Percentiles rank a stretch among this genome's conserved stretches.
These are phyloP conservation scores for Burhinus bistriatus DNA, from an alignment of 2,113 vertebrate genomes.

Conservation along the genomic window DNA sequence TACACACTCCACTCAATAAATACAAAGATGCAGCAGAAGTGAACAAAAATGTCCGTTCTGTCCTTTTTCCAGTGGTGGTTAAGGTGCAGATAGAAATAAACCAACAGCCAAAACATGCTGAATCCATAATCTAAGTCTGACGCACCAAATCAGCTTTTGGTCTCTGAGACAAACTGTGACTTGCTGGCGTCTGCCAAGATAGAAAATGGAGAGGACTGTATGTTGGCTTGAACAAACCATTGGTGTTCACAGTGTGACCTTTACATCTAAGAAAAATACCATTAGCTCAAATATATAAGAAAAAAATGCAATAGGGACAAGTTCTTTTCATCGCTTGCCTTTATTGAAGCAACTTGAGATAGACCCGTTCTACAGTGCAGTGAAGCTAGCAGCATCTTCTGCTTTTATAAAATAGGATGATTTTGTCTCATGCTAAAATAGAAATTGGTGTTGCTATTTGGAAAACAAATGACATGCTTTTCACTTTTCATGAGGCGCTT, in stretches of 20 bases:
- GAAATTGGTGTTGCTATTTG: neutral
- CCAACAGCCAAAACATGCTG: neutral
- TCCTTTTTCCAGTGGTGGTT: neutral
- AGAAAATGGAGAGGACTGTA: neutral
- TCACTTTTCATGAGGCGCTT: neutral
- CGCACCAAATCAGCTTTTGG: neutral
- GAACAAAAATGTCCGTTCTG: neutral
- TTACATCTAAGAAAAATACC: neutral
- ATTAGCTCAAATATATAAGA: neutral
- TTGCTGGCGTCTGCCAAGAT: rapidly evolving
- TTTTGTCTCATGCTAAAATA: neutral
- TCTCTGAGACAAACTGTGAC: neutral
- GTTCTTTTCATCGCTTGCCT: neutral
- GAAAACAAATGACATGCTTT: rapidly evolving
- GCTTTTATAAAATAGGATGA: neutral
- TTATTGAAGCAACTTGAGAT: neutral
- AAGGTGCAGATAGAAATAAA: neutral
- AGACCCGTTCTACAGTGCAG: neutral
- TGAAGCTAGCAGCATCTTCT: neutral
- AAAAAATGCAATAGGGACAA: neutral
- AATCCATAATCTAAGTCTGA: neutral
- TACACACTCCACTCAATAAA: neutral
- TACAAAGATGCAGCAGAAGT: neutral
- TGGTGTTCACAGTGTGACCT: neutral
- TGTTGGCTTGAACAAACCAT: neutral